Base-by-base conservation (phyloP, 2,113 vertebrate genomes). In the Amblyopsis rosae region DNA sequence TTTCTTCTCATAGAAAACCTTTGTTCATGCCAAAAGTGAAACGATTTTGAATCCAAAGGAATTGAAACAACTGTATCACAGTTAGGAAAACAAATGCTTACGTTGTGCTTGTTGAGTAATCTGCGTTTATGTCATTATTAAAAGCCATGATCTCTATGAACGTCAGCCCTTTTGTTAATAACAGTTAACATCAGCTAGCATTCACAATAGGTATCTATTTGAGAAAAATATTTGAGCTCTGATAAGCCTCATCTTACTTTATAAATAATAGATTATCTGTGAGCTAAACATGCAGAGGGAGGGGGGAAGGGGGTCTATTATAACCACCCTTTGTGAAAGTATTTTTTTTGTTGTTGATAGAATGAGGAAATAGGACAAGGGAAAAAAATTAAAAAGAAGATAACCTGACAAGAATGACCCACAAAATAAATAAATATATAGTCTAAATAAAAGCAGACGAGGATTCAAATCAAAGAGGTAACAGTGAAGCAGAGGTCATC, bases 1-100 rank as follows among this genome's bases (percentile, higher is more conserved):
- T 47, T 0, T 66, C 81, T 57, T 63, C 76, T 75, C 51, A 72
- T 81, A 78, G 82, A 85, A 88, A 89, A 88, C 81, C 67, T 67
- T 49, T 55, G 12, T 64, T 80, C 65, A 86, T 90, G 84, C 61
- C 66, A 84, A 65, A 82, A 62, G 72, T 56, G 7, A 26, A 62
- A 62, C 59, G 81, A 67, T 35, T 61, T 65, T 73, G 12, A 84
- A 82, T 80, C 85, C 57, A 82, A 26, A 26, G 26, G 26, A 26
- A 26, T 26, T 26, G 26, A 26, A 87, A 84, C 45, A 49, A 77
- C 35, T 77, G 3, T 65, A 17, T 63, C 49, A 76, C 61, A 73
- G 62, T 75, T 81, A 79, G 11, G 19, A 75, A 76, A 78, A 83
- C 3, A 80, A 72, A 76, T 82, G 59, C 7, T 26, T 26, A 71